A percentile compares a stretch with the other conserved stretches of the same genome.
Conservation (phyloP, 2,888 invertebrate genomes). For the Hirtodrosophila trivittata region DNA sequence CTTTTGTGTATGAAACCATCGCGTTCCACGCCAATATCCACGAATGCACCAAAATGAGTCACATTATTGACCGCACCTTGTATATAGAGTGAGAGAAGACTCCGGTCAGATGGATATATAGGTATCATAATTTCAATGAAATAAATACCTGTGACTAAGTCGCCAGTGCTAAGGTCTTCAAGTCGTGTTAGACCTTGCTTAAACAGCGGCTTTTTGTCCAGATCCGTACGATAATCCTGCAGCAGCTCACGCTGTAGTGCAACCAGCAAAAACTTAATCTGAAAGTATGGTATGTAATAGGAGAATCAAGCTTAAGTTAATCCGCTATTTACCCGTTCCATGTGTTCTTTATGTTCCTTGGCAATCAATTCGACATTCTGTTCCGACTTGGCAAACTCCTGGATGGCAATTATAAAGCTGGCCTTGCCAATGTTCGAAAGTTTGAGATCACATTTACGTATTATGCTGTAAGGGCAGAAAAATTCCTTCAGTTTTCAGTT, state of each 20-base stretch:
- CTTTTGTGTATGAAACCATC: constrained; percentile 89
- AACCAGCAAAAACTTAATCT: constrained; percentile 85
- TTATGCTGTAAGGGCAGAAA: constrained; percentile 71
- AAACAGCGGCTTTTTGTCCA: constrained; percentile 89
- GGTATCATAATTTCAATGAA: no score
- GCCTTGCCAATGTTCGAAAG: constrained; percentile 83
- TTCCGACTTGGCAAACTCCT: constrained; percentile 53
- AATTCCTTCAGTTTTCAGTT: constrained; percentile 20
- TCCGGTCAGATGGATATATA: no score
- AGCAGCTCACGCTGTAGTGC: constrained; percentile 86
- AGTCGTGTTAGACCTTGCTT: constrained; percentile 89
- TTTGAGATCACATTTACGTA: constrained; percentile 81
- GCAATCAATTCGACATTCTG: constrained; percentile 83
- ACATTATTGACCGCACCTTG: constrained; percentile 92
- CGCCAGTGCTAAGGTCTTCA: constrained; percentile 87
- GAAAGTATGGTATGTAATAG: constrained; percentile 10
- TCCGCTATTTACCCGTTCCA: constrained; percentile 85
- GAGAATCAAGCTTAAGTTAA: neutral
- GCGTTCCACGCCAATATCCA: constrained; percentile 91
- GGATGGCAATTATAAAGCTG: constrained; percentile 83
- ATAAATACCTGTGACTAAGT: constrained; percentile 86
- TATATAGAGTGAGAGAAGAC: constrained; percentile 37
- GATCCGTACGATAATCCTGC: constrained; percentile 90
- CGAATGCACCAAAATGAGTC: constrained; percentile 95
- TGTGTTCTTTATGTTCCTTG: constrained; percentile 86